These are phyloP conservation scores for Hydra vulgaris DNA, from an alignment of 30 jellyfish, hydroid and myxozoan species.

Conservation along the genomic window DNA sequence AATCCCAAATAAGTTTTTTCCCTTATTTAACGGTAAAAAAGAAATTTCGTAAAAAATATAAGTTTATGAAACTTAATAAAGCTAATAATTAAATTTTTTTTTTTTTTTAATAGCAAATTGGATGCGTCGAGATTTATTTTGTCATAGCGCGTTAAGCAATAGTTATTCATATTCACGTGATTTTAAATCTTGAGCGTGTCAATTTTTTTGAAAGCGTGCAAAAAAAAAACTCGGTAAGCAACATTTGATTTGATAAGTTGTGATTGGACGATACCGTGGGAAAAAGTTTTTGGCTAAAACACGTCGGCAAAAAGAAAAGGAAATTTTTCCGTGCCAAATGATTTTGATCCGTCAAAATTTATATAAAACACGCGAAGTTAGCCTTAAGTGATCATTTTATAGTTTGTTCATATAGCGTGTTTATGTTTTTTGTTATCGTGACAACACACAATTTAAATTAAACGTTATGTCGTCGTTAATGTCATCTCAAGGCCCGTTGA, in stretches of 20 bases:
- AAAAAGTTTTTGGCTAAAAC: neutral
- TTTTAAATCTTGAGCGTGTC: neutral
- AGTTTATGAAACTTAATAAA: too few species aligned
- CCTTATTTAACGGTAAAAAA: too few species aligned
- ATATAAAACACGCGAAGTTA: neutral
- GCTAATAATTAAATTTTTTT: too few species aligned
- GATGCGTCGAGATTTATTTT: neutral
- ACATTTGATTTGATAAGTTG: neutral
- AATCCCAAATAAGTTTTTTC: too few species aligned
- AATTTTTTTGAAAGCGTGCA: neutral
- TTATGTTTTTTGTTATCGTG: neutral
- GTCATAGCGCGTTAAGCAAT: neutral
- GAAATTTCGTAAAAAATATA: too few species aligned
- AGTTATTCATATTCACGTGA: neutral
- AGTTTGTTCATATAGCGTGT: neutral
- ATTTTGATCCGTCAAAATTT: neutral
- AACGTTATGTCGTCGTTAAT: neutral
- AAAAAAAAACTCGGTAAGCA: neutral
- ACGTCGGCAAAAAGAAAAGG: neutral
- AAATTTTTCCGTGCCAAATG: neutral
- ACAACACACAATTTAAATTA: neutral
- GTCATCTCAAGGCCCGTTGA: slow-evolving; percentile 24
- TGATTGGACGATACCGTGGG: neutral
- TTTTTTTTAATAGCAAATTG: too few species aligned
- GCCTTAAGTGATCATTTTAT: too few species aligned